A percentile compares a stretch with the other conserved stretches of the same genome.
Evolutionary conservation across 2,113 vertebrate genomes (phyloP).

Genomic region (Synodontis membranacea): DNA sequence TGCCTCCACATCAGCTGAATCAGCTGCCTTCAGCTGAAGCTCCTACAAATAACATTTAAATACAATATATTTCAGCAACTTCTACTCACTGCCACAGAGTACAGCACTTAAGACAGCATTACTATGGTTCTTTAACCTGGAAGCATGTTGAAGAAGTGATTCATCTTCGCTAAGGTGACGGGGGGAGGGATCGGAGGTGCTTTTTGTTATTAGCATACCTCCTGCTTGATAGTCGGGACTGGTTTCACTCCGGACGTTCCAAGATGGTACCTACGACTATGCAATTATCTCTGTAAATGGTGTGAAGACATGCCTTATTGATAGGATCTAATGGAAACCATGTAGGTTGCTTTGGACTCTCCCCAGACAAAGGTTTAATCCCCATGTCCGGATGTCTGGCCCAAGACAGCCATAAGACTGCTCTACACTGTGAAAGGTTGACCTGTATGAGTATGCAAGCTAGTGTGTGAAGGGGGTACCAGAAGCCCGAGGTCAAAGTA

Average conservation of each 20-base stretch:
- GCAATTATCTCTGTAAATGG: not conserved
- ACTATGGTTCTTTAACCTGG: not conserved
- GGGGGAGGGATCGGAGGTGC: not conserved
- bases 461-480: not conserved
- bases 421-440: not conserved
- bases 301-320: not conserved
- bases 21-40: not conserved
- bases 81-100: not conserved
- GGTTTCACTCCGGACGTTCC: not conserved
- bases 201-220: not conserved
- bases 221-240: not conserved
- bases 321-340: not conserved
- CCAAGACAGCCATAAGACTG: not conserved
- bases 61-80: not conserved
- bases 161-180: not conserved
- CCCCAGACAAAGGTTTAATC: not conserved
- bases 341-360: not conserved
- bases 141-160: not conserved
- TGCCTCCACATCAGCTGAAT: not conserved
- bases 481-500: constrained; percentile 14
- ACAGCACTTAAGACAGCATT: not conserved
- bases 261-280: not conserved
- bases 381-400: not conserved
- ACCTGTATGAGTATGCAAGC: not conserved
- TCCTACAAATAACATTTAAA: not conserved